Evolutionary conservation across 2,888 invertebrate genomes (phyloP).

Genomic region (Diadegma fenestrale): DNA sequence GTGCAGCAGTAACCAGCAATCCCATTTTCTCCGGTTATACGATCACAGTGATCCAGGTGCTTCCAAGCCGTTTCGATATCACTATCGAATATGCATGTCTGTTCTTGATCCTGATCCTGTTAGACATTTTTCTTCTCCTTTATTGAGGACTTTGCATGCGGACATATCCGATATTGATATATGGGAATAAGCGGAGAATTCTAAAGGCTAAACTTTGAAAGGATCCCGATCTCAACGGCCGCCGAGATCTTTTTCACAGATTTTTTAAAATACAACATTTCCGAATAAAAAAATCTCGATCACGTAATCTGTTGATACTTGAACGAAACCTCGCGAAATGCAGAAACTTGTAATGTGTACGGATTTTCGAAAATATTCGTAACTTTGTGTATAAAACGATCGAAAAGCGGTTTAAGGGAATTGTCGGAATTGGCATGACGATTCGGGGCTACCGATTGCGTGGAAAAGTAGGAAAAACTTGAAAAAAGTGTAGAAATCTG

Average conservation of each 20-base stretch:
- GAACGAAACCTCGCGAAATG: neutral
- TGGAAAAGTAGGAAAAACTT: neutral
- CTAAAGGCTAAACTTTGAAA: neutral
- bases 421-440: too few species aligned
- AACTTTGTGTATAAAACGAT: too few species aligned
- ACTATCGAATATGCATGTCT: constrained; percentile 27
- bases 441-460: too few species aligned
- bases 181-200: constrained; percentile 1
- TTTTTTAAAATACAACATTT: neutral
- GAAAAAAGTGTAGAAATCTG: neutral
- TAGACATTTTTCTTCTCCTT: constrained; percentile 25
- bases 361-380: too few species aligned
- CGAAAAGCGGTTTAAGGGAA: too few species aligned
- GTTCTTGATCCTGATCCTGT: constrained; percentile 32
- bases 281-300: neutral
- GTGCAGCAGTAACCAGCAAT: constrained; percentile 36
- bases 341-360: too few species aligned
- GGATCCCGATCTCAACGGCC: neutral
- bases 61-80: constrained; percentile 41
- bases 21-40: constrained; percentile 51
- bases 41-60: constrained; percentile 34
- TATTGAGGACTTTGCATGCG: neutral
- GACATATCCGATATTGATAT: constrained; percentile 9
- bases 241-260: neutral
- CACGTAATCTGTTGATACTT: neutral